These are phyloP conservation scores for Mixornis gularis DNA, from an alignment of 2,113 vertebrate genomes.

Conservation along the genomic window DNA sequence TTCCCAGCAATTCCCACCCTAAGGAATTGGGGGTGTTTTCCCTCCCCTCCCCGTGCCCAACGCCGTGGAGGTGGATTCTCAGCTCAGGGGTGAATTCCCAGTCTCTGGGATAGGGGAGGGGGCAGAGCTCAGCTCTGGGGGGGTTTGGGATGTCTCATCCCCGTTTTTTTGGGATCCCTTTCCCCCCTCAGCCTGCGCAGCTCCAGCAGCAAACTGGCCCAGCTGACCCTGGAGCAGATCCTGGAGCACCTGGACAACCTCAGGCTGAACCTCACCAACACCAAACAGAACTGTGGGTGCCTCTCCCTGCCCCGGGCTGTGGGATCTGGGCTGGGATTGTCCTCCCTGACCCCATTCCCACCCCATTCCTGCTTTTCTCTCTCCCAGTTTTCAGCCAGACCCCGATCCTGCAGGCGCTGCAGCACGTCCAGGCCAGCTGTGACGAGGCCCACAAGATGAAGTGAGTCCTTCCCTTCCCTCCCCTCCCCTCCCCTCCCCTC, in stretches of 20 bases:
- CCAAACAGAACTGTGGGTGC: slow-evolving; percentile 77
- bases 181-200: slow-evolving; percentile 79
- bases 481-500: too few relatives aligned
- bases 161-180: neutral
- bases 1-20: too few relatives aligned
- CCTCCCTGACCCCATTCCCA: neutral
- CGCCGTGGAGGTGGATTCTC: too few relatives aligned
- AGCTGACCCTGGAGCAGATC: slow-evolving; percentile 95
- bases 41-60: too few relatives aligned
- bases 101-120: too few relatives aligned
- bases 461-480: too few relatives aligned
- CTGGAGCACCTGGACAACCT: slow-evolving; percentile 92
- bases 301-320: neutral
- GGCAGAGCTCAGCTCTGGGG: too few relatives aligned
- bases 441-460: slow-evolving; percentile 96
- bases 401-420: slow-evolving; percentile 91
- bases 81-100: too few relatives aligned
- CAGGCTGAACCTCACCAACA: slow-evolving; percentile 88
- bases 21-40: too few relatives aligned
- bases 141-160: too few relatives aligned
- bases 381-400: slow-evolving; percentile 89
- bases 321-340: neutral
- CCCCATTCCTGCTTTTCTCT: neutral
- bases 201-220: slow-evolving; percentile 94
- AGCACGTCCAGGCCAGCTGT: slow-evolving; percentile 95